Conservation (phyloP, 1,140 invertebrate genomes). For the Diprion similis region DNA sequence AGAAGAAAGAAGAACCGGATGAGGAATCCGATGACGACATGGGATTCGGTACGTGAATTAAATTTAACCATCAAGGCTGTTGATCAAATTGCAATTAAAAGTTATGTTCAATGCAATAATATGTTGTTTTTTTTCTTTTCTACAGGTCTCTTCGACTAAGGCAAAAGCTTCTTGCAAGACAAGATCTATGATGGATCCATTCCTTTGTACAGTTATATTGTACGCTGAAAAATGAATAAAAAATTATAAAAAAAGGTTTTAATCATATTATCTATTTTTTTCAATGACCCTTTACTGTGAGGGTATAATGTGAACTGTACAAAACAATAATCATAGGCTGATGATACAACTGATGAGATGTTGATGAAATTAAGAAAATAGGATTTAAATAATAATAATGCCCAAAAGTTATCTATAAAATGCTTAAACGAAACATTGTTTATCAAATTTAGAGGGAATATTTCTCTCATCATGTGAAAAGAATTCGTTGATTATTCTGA, state of each 20-base stretch:
- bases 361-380: no score
- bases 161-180: slow-evolving; percentile 25
- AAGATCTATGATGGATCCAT: slow-evolving; percentile 32
- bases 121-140: slow-evolving; percentile 44
- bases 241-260: slow-evolving; percentile 29
- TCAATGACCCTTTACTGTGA: neutral
- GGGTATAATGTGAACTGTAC: neutral
- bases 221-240: slow-evolving; percentile 47
- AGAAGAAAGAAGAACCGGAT: slow-evolving; percentile 85
- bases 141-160: slow-evolving; percentile 80
- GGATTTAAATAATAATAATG: neutral
- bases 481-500: no score
- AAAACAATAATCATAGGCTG: no score
- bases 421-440: no score
- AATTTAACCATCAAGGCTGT: no score
- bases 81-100: slow-evolving; percentile 42
- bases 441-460: no score
- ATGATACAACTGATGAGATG: no score
- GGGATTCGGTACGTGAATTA: slow-evolving; percentile 81
- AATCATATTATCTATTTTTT: neutral
- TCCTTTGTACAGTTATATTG: slow-evolving; percentile 52
- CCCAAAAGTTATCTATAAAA: neutral
- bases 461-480: no score
- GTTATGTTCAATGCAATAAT: no score
- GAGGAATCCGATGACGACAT: slow-evolving; percentile 93